phyloP scores from a whole-genome alignment of 1,140 invertebrate genomes.

The Apis mellifera region Amel_HAv3.1 CM009935.2:10864501-10865000 shows the following conservation, averaged over 20 bases:
- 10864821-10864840: constrained; percentile 28
- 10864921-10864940: background rate
- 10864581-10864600: constrained; percentile 75
- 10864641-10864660: constrained; percentile 16
- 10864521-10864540: constrained; percentile 25
- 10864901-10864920: background rate
- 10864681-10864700: background rate
- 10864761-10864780: constrained; percentile 7
- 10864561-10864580: constrained; percentile 68
- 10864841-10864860: constrained; percentile 32
- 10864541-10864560: constrained; percentile 37
- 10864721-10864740: constrained; percentile 14
- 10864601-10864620: constrained; percentile 66
- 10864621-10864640: constrained; percentile 50
- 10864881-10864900: background rate
- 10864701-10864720: background rate
- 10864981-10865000: constrained; percentile 78
- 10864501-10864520: constrained; percentile 39
- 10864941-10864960: background rate
- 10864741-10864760: constrained; percentile 5
- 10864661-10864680: constrained; percentile 29
- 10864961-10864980: background rate
- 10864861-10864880: constrained; percentile 7
- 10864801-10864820: constrained; percentile 27
- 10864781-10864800: constrained; percentile 41